Evolutionary conservation across 1,140 invertebrate species (phyloP).

Genomic region (Trigoniulus corallinus): DNA sequence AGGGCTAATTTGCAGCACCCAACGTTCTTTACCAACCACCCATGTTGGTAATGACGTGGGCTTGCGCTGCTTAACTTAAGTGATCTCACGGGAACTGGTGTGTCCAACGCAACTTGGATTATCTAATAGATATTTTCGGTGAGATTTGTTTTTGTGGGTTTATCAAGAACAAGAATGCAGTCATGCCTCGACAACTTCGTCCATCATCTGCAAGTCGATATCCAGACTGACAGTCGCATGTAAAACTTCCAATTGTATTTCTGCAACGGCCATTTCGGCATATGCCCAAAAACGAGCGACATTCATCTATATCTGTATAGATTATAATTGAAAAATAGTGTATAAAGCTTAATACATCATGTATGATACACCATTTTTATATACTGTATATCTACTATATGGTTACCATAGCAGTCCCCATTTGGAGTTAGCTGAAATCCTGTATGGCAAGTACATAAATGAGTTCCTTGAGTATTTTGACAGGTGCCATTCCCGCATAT

Average conservation of each 20-base stretch:
- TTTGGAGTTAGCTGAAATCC: conserved; percentile 69
- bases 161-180: no score
- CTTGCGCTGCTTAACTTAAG: no score
- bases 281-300: conserved; percentile 54
- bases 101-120: no score
- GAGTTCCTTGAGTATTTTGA: conserved; percentile 53
- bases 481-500: conserved; percentile 71
- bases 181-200: conserved; percentile 43
- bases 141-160: no score
- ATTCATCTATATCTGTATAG: conserved; percentile 63
- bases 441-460: conserved; percentile 57
- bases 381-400: no score
- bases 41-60: no score
- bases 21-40: no score
- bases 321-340: background rate
- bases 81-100: no score
- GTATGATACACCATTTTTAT: no score
- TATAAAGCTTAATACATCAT: no score
- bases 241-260: conserved; percentile 64
- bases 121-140: no score
- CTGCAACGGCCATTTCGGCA: conserved; percentile 63
- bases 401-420: conserved; percentile 61
- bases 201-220: conserved; percentile 48
- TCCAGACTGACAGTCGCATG: conserved; percentile 63
- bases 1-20: no score